A percentile compares a stretch with the other conserved stretches of the same genome.
These are phyloP conservation scores for Arenaria interpres DNA, from an alignment of 2,113 vertebrate species.

Conservation along the genomic window DNA sequence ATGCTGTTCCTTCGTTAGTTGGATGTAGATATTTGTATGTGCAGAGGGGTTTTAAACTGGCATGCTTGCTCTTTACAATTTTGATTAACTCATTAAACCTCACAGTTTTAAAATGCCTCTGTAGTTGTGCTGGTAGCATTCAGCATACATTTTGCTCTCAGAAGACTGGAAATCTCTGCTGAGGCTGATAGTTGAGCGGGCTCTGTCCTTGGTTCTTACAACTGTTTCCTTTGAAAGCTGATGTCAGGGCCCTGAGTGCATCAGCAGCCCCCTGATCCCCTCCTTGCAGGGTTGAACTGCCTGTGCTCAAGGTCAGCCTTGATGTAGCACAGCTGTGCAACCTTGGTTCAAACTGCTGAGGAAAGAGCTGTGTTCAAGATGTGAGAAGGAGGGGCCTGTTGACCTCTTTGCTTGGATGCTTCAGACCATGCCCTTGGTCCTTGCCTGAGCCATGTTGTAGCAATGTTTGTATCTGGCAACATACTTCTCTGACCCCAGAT, in stretches of 20 bases:
- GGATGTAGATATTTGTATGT: not conserved
- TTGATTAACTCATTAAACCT: not conserved
- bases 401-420: not conserved
- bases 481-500: not conserved
- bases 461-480: fast-evolving
- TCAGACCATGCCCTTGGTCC: not conserved
- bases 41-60: not conserved
- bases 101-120: not conserved
- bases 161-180: not conserved
- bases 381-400: fast-evolving
- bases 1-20: fast-evolving
- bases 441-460: not conserved
- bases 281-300: not conserved
- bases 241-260: not conserved
- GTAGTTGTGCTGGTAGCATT: not conserved
- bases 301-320: not conserved
- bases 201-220: constrained; percentile 39
- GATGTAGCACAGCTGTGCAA: not conserved
- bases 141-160: not conserved
- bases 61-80: not conserved
- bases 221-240: not conserved
- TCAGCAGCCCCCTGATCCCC: no score
- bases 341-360: not conserved
- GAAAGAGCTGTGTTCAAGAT: not conserved
- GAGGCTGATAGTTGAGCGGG: not conserved